Conservation (phyloP, 2,113 vertebrate genomes). For the Rallus limicola region DNA sequence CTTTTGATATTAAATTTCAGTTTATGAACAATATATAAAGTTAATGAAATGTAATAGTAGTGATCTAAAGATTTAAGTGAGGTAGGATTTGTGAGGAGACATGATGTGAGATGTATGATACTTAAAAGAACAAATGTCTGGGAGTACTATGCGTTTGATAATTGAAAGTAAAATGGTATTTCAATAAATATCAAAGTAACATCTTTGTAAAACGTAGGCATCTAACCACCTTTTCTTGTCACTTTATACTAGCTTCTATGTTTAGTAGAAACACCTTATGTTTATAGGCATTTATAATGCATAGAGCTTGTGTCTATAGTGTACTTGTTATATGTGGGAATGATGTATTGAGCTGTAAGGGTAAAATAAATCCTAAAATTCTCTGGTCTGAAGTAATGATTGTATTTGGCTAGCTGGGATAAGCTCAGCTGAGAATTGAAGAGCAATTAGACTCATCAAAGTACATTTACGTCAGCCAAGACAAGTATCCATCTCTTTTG, state of each 20-base stretch:
- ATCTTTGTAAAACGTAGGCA: not conserved
- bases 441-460: not conserved
- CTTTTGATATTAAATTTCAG: not conserved
- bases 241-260: not conserved
- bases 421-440: constrained; percentile 4
- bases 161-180: not conserved
- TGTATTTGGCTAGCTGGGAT: not conserved
- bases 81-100: not conserved
- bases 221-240: not conserved
- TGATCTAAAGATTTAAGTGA: not conserved
- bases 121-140: not conserved
- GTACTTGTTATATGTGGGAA: not conserved
- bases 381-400: not conserved
- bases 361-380: constrained; percentile 9
- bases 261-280: not conserved
- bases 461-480: not conserved
- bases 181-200: not conserved
- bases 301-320: not conserved
- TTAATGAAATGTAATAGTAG: not conserved
- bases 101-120: not conserved
- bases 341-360: not conserved
- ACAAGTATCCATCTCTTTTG: not conserved
- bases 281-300: not conserved
- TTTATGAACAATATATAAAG: not conserved
- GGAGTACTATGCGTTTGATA: not conserved